Base-by-base conservation (phyloP, 1,140 invertebrate species). In the Babylonia areolata region DNA sequence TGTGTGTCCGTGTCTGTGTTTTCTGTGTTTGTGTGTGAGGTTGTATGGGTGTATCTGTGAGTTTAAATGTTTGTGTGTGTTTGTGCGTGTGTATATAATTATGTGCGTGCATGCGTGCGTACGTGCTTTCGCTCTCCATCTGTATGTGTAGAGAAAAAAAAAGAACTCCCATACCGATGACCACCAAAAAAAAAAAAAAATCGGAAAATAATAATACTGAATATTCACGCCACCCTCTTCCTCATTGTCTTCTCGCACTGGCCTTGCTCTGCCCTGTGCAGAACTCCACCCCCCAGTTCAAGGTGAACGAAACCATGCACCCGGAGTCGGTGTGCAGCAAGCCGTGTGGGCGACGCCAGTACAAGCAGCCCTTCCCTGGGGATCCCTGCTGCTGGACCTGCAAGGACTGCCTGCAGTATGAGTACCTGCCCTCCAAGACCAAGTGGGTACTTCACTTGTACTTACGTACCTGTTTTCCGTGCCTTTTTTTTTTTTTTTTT, bases 301-400 rank as follows among this genome's bases (percentile, higher is more conserved):
- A 91, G 28, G 54, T 81, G 90, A 96, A 96, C 77, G 96, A 97
- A 90, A 96, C 96, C 0, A 95, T 96, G 75, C 96, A 97, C 35
- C 98, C 98, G 0, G 96, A 97, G 90, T 99, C 98, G 37, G 97
- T 98, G 17, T 99, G 97, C 95, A 97, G 97, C 93, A 95, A 97
- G 81, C 97, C 97, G 42, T 99, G 98, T 94, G 96, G 96, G 87
- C 94, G 95, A 46, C 97, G 97, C 2, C 97, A 98, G 93, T 97
- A 97, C 82, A 98, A 98, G 95, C 97, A 97, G 93, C 98, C 97
- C 93, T 96, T 98, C 39, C 97, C 97, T 91, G 97, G 97, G 0
- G 97, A 98, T 92, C 97, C 96, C 89, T 99, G 98, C 94, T 99
- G 98, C 94, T 99, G 98, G 98, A 97, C 98, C 90, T 99, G 98